These are phyloP conservation scores for Etheostoma nigrum DNA, from an alignment of 2,797 vertebrate genomes.

Conservation along the genomic window DNA sequence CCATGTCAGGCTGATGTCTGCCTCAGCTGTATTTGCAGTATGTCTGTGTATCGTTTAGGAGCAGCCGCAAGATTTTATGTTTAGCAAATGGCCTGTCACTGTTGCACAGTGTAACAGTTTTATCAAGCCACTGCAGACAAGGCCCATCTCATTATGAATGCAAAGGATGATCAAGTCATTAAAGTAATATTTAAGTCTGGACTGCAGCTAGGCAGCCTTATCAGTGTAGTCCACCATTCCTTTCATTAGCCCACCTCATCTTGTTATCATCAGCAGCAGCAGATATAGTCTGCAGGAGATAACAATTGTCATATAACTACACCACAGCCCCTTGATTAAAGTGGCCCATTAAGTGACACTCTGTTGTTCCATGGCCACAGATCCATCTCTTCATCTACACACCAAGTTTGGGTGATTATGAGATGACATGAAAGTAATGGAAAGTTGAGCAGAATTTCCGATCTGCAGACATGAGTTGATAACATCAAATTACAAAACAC, in stretches of 20 bases:
- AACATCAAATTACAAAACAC: constrained; percentile 51
- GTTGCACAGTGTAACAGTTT: constrained; percentile 54
- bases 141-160: constrained; percentile 69
- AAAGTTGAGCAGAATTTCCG: constrained; percentile 43
- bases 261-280: constrained; percentile 67
- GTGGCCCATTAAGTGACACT: constrained; percentile 62
- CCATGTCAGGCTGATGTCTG: constrained; percentile 22
- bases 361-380: constrained; percentile 46
- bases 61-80: constrained; percentile 40
- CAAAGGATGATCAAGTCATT: constrained; percentile 78
- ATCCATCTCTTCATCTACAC: constrained; percentile 54
- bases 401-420: constrained; percentile 38
- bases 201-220: constrained; percentile 60
- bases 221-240: constrained; percentile 59
- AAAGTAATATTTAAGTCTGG: constrained; percentile 71
- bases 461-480: constrained; percentile 35
- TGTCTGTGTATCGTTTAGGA: constrained; percentile 45
- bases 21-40: constrained; percentile 25
- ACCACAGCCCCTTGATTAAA: constrained; percentile 71
- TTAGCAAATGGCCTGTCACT: constrained; percentile 65
- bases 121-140: constrained; percentile 69
- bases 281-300: constrained; percentile 69
- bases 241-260: constrained; percentile 77
- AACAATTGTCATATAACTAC: constrained; percentile 71
- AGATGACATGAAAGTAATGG: constrained; percentile 42